phyloP scores from a whole-genome alignment of 2,888 invertebrate genomes.

The Synanthedon andrenaeformis region DNA sequence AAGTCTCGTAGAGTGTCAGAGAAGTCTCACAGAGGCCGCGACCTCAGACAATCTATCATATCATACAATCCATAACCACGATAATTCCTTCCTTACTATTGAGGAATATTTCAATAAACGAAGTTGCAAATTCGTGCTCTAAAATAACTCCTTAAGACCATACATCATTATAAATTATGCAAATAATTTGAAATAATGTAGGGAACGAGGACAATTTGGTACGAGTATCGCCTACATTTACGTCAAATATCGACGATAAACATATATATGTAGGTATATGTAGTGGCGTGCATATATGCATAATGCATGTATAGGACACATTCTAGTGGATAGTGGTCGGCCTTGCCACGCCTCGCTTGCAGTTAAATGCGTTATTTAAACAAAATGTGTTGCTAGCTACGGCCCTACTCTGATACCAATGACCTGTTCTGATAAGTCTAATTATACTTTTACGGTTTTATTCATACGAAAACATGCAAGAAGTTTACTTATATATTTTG shows the following conservation, averaged over 20 bases:
- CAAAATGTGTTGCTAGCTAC: not conserved
- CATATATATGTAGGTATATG: not conserved
- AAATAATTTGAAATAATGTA: too few species aligned
- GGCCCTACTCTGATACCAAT: not conserved
- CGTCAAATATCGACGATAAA: not conserved
- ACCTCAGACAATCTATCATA: too few species aligned
- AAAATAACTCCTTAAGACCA: too few species aligned
- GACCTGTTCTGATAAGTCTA: not conserved
- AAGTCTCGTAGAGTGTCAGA: too few species aligned
- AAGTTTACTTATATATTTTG: not conserved
- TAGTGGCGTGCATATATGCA: not conserved
- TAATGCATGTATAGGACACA: not conserved
- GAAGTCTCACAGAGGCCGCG: too few species aligned
- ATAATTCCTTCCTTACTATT: too few species aligned
- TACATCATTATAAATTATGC: too few species aligned
- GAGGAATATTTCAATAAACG: too few species aligned
- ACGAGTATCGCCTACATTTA: not conserved
- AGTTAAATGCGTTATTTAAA: not conserved
- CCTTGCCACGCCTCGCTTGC: conserved; percentile 3
- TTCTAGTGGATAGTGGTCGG: conserved; percentile 1
- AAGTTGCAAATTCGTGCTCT: too few species aligned
- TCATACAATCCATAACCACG: too few species aligned
- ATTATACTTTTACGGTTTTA: too few species aligned
- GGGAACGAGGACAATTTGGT: too few species aligned
- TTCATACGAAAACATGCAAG: not conserved